phyloP scores from a whole-genome alignment of 2,113 vertebrate genomes.

The Pedetes capensis region DNA sequence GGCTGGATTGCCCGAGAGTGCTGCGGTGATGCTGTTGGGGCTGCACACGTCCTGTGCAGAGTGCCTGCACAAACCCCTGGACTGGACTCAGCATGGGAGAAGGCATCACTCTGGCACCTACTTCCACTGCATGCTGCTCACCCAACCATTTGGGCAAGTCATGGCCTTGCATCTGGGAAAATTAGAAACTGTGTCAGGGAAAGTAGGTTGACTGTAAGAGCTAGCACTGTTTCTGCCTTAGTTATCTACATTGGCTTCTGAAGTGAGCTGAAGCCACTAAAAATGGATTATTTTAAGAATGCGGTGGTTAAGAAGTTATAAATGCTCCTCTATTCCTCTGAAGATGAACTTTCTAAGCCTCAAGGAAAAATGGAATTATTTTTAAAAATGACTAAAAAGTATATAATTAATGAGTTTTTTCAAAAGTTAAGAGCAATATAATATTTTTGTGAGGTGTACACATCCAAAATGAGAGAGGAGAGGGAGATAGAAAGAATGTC shows the following conservation, averaged over 20 bases:
- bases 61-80: background rate
- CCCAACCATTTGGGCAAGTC: background rate
- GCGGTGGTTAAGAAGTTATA: background rate
- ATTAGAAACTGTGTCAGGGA: background rate
- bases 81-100: background rate
- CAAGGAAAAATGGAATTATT: background rate
- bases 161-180: background rate
- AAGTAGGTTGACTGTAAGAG: too few relatives aligned
- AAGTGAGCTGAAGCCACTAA: background rate
- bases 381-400: background rate
- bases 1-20: background rate
- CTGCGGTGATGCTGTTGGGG: fast-evolving
- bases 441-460: background rate
- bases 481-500: background rate
- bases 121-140: background rate
- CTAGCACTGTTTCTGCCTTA: too few relatives aligned
- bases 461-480: background rate
- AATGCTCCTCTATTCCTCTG: background rate
- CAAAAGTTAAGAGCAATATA: background rate
- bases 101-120: too few relatives aligned
- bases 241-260: background rate
- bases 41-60: background rate
- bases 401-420: background rate
- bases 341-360: too few relatives aligned
- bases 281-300: background rate